Percentiles rank a stretch among this genome's conserved stretches.
These are phyloP conservation scores for Anas platyrhynchos DNA, from an alignment of 2,113 vertebrate genomes.

Conservation along the genomic window DNA sequence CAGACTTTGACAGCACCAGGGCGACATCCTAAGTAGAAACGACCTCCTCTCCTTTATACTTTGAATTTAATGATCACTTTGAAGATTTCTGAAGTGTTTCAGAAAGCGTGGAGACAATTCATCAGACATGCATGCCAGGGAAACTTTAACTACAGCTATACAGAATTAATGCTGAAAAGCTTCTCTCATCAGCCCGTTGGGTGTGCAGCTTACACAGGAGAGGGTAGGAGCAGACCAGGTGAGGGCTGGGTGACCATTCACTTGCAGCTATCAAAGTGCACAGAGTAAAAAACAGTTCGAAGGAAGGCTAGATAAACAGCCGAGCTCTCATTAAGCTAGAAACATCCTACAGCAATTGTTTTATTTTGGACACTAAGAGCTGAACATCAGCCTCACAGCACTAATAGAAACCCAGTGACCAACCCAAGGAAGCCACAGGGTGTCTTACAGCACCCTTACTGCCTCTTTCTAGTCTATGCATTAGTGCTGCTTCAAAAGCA, in stretches of 20 bases:
- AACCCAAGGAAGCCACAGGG: background rate
- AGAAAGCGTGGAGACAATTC: background rate
- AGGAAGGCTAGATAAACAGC: background rate
- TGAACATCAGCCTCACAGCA: background rate
- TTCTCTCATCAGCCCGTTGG: background rate
- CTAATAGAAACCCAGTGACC: background rate
- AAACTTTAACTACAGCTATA: background rate
- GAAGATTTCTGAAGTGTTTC: background rate
- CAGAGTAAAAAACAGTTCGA: background rate
- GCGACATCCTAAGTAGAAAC: background rate
- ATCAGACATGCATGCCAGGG: background rate
- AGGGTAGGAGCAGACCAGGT: background rate
- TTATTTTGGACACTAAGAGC: background rate
- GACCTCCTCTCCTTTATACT: background rate
- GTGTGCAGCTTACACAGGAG: background rate
- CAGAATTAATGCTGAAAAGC: background rate
- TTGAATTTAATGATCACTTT: background rate
- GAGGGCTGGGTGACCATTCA: background rate
- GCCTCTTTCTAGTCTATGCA: background rate
- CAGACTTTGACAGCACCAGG: background rate
- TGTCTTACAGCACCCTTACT: rapidly evolving
- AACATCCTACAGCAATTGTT: background rate
- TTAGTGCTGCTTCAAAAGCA: rapidly evolving
- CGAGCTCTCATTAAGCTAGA: background rate
- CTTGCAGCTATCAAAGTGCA: background rate